These are phyloP conservation scores for Gobio gobio DNA, from an alignment of 2,113 vertebrate genomes.

Conservation along the genomic window DNA sequence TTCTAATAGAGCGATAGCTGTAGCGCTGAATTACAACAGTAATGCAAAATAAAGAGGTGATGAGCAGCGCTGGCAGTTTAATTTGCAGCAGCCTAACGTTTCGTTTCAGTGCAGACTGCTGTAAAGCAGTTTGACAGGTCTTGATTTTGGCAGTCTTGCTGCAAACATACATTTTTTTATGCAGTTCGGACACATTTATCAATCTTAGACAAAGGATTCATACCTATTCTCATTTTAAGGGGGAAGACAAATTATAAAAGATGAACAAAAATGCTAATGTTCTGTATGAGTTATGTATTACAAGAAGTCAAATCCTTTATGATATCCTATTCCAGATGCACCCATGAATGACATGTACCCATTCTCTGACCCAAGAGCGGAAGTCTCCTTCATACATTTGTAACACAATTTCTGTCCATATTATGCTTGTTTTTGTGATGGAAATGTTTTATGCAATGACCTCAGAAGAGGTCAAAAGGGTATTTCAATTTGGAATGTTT, in stretches of 20 bases:
- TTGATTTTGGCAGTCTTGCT: not conserved
- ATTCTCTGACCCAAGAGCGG: not conserved
- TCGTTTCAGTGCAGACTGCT: slow-evolving; percentile 5
- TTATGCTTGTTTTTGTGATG: not conserved
- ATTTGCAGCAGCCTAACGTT: slow-evolving; percentile 35
- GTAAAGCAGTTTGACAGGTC: not conserved
- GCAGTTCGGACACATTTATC: not conserved
- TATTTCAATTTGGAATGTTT: too few relatives aligned
- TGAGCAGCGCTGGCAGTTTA: slow-evolving; percentile 36
- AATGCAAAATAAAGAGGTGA: slow-evolving; percentile 35
- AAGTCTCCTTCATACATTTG: slow-evolving; percentile 14
- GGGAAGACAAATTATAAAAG: not conserved
- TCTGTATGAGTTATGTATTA: not conserved
- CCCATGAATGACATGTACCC: not conserved
- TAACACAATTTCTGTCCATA: not conserved
- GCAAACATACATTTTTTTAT: not conserved
- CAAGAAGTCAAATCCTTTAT: not conserved
- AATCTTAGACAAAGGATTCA: not conserved
- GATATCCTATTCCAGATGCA: not conserved
- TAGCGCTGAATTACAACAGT: slow-evolving; percentile 33
- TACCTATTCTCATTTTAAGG: not conserved
- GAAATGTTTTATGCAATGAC: too few relatives aligned
- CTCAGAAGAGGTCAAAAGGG: too few relatives aligned
- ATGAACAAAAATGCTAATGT: not conserved
- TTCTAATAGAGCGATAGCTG: slow-evolving; percentile 26